Evolutionary conservation across 2,797 vertebrate species (phyloP).

Genomic region (Tangara arthus): DNA sequence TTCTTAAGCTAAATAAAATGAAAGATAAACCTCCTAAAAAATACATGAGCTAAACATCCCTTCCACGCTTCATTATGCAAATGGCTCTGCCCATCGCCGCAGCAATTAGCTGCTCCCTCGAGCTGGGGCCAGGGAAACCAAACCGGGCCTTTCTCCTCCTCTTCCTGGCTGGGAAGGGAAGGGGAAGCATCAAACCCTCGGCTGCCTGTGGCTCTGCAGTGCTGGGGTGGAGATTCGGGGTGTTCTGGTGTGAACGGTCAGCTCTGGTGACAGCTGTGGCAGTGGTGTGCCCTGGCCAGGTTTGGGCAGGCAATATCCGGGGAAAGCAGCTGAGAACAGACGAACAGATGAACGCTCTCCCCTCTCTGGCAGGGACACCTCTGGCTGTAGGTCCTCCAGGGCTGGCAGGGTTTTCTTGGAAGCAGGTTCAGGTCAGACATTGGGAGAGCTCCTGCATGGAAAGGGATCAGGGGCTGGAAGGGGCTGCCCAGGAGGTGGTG

Average conservation of each 20-base stretch:
- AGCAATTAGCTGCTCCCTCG: conserved; percentile 67
- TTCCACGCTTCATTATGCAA: conserved; percentile 75
- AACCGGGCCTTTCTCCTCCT: neutral
- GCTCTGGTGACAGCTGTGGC: rapidly evolving
- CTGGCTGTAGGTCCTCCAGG: neutral
- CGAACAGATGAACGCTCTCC: rapidly evolving
- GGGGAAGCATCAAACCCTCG: rapidly evolving
- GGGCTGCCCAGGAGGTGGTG: neutral
- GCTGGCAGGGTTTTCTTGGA: rapidly evolving
- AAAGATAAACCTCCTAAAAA: conserved; percentile 78
- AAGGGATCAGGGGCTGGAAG: neutral
- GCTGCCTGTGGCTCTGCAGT: rapidly evolving
- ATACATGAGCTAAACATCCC: conserved; percentile 74
- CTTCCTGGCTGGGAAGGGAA: neutral
- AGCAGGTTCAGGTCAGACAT: rapidly evolving
- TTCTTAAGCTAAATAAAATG: conserved; percentile 78
- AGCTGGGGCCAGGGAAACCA: neutral
- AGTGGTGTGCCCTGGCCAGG: rapidly evolving
- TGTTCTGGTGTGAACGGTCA: rapidly evolving
- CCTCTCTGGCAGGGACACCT: neutral
- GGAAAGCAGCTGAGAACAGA: neutral
- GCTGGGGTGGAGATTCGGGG: rapidly evolving
- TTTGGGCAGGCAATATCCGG: rapidly evolving
- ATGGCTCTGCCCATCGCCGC: conserved; percentile 53
- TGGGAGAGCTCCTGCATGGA: neutral